These are phyloP conservation scores for Troilus luridus DNA, from an alignment of 2,888 invertebrate species.

Conservation along the genomic window DNA sequence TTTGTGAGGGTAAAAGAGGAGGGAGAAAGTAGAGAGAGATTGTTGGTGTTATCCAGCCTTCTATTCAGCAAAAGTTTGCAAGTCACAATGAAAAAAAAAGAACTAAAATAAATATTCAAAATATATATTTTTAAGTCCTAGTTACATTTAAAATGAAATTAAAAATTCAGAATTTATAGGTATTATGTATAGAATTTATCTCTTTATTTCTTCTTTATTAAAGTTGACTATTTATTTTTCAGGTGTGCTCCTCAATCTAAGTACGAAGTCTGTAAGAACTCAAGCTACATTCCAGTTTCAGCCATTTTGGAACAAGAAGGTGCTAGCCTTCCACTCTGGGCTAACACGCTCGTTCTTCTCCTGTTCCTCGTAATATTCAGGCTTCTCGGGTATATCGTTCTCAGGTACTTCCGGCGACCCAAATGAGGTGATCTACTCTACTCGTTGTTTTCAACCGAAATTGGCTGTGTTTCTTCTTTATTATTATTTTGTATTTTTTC, in stretches of 20 bases:
- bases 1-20: too few relatives aligned
- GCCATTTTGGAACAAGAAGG: conserved; percentile 79
- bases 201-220: neutral
- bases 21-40: too few relatives aligned
- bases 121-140: too few relatives aligned
- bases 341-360: conserved; percentile 79
- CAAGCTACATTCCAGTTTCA: conserved; percentile 76
- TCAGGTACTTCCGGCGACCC: conserved; percentile 79
- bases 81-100: too few relatives aligned
- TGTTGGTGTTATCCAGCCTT: too few relatives aligned
- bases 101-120: neutral
- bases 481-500: conserved; percentile 53
- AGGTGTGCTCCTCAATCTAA: conserved; percentile 80
- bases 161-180: too few relatives aligned
- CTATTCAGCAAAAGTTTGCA: too few relatives aligned
- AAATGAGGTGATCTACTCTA: conserved; percentile 70
- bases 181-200: neutral
- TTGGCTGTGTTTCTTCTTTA: conserved; percentile 64
- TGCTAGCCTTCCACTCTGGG: conserved; percentile 78
- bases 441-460: conserved; percentile 60
- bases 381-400: conserved; percentile 79
- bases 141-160: too few relatives aligned
- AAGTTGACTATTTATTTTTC: conserved; percentile 64
- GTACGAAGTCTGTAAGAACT: conserved; percentile 76
- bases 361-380: conserved; percentile 81